phyloP scores from a whole-genome alignment of 2,888 invertebrate species.

The Falcaria lacertinaria region DNA sequence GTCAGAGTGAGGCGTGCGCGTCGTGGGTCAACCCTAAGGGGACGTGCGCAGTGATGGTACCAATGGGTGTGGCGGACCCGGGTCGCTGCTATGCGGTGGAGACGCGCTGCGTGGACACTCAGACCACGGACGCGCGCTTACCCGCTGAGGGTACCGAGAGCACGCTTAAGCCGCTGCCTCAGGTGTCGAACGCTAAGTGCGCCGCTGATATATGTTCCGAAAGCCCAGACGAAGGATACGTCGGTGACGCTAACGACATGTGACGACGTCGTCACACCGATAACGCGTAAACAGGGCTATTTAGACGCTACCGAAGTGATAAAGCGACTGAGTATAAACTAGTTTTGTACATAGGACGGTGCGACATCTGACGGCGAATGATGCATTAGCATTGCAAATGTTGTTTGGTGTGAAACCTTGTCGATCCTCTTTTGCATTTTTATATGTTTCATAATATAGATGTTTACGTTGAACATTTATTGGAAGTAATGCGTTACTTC shows the following conservation, averaged over 20 bases:
- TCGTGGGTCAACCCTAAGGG: conserved; percentile 74
- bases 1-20: conserved; percentile 62
- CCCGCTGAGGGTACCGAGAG: conserved; percentile 61
- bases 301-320: conserved; percentile 72
- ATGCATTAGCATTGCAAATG: conserved; percentile 6
- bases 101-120: conserved; percentile 81
- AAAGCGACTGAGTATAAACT: conserved; percentile 75
- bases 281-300: conserved; percentile 64
- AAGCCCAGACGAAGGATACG: conserved; percentile 93
- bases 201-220: conserved; percentile 82
- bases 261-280: conserved; percentile 80
- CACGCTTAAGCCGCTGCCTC: conserved; percentile 63
- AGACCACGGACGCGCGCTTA: conserved; percentile 76
- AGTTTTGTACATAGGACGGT: conserved; percentile 53
- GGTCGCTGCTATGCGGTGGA: conserved; percentile 75
- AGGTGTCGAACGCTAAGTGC: conserved; percentile 71
- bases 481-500: background rate
- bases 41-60: conserved; percentile 75
- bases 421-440: conserved; percentile 44
- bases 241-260: conserved; percentile 88
- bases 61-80: conserved; percentile 61
- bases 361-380: conserved; percentile 24
- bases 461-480: conserved; percentile 7
- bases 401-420: conserved; percentile 10
- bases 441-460: conserved; percentile 34